phyloP scores from a whole-genome alignment of 2,113 vertebrate species.

The Hoplias malabaricus region DNA sequence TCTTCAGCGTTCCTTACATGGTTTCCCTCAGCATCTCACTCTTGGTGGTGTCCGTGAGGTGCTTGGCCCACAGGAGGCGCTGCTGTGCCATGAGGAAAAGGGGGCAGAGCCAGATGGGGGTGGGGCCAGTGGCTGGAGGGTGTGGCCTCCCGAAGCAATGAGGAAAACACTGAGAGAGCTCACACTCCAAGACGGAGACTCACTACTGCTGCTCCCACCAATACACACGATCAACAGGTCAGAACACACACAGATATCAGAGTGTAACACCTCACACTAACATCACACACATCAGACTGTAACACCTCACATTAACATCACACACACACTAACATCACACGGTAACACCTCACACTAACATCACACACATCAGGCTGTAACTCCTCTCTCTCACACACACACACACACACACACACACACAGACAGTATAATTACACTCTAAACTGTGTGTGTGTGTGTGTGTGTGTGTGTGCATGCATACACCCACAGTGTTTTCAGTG shows the following conservation, averaged over 20 bases:
- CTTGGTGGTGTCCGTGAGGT: conserved; percentile 63
- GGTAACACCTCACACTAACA: no score
- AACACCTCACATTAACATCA: no score
- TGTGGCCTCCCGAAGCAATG: conserved; percentile 77
- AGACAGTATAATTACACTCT: no score
- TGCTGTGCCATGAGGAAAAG: conserved; percentile 70
- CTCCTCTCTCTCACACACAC: no score
- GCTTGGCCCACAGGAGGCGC: conserved; percentile 65
- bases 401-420: no score
- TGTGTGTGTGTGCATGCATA: no score
- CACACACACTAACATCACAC: no score
- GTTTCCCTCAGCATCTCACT: conserved; percentile 64
- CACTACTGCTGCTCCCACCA: conserved; percentile 78
- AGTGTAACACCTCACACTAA: no score
- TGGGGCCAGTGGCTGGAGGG: conserved; percentile 79
- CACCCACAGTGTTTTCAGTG: conserved; percentile 66
- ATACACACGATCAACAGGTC: conserved; percentile 80
- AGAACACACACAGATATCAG: background rate
- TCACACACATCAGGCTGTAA: no score
- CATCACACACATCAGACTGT: no score
- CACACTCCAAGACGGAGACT: conserved; percentile 82
- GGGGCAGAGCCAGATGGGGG: conserved; percentile 68
- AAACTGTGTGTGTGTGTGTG: no score
- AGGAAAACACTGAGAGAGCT: conserved; percentile 79
- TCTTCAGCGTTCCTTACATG: conserved; percentile 65